Percentiles rank a stretch among this genome's conserved stretches.
Evolutionary conservation across 2,888 invertebrate species (phyloP).

Genomic region (Beris chalybata): DNA sequence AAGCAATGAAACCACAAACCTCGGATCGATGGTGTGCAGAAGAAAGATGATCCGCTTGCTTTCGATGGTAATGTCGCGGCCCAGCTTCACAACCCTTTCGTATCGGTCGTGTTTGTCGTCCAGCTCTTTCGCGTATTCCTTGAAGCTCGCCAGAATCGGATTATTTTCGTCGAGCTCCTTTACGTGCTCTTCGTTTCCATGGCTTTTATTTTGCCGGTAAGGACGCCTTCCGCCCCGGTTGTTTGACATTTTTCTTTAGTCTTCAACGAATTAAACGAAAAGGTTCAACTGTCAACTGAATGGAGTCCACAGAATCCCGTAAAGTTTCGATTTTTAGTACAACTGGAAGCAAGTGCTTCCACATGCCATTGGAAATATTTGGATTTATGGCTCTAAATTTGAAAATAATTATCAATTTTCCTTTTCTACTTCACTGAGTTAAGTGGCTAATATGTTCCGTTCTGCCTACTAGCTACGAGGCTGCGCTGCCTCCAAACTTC

Average conservation of each 20-base stretch:
- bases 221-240: neutral
- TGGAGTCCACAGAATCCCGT: no score
- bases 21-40: conserved; percentile 69
- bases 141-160: conserved; percentile 58
- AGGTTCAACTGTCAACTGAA: no score
- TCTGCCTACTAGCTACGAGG: no score
- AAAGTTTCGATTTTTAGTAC: no score
- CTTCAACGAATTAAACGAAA: no score
- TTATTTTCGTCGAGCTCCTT: conserved; percentile 46
- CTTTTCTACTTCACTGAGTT: no score
- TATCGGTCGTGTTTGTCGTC: conserved; percentile 80
- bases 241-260: conserved; percentile 28
- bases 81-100: conserved; percentile 79
- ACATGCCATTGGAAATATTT: no score
- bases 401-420: no score
- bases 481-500: no score
- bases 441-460: no score
- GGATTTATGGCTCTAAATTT: no score
- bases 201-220: conserved; percentile 28
- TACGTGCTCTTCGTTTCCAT: conserved; percentile 26
- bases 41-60: conserved; percentile 88
- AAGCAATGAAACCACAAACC: conserved; percentile 33
- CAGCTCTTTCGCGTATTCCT: conserved; percentile 65
- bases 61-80: conserved; percentile 84
- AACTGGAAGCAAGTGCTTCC: no score